These are phyloP conservation scores for Micrastur ruficollis DNA, from an alignment of 2,797 vertebrate species.

Conservation along the genomic window DNA sequence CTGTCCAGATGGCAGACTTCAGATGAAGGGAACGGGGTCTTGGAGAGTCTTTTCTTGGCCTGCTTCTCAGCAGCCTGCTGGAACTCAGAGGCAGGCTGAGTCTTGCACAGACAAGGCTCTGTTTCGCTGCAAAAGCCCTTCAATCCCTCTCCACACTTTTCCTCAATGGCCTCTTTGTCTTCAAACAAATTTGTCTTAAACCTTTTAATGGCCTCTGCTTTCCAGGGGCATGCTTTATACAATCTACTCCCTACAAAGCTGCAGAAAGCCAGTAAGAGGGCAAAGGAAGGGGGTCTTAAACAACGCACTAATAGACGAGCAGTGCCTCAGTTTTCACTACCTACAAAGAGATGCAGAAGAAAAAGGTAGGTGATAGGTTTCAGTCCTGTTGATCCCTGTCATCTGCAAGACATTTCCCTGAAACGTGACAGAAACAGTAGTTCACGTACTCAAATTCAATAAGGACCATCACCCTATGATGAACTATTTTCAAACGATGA, in stretches of 20 bases:
- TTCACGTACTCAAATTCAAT: not conserved
- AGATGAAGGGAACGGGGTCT: conserved; percentile 37
- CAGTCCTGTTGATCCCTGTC: not conserved
- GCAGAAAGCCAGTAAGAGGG: conserved; percentile 24
- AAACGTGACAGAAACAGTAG: not conserved
- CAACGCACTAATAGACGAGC: not conserved
- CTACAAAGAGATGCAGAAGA: not conserved
- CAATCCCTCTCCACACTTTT: conserved; percentile 38
- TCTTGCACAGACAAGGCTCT: conserved; percentile 63
- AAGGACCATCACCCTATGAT: not conserved
- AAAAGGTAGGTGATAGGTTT: not conserved
- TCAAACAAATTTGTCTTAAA: conserved; percentile 59
- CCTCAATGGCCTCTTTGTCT: conserved; percentile 65
- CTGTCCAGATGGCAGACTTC: conserved; percentile 63
- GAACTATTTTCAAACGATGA: not conserved
- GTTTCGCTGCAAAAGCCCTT: conserved; percentile 49
- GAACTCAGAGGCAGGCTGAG: conserved; percentile 44
- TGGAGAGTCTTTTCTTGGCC: conserved; percentile 63
- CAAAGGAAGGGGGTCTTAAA: not conserved
- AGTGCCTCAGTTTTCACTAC: not conserved
- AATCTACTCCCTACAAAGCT: conserved; percentile 30
- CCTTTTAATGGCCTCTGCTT: conserved; percentile 62
- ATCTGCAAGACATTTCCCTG: not conserved
- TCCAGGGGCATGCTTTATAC: conserved; percentile 44
- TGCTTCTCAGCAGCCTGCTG: conserved; percentile 45